Evolutionary conservation across 2,797 vertebrate species (phyloP).

Genomic region (Rhynchonycteris naso): DNA sequence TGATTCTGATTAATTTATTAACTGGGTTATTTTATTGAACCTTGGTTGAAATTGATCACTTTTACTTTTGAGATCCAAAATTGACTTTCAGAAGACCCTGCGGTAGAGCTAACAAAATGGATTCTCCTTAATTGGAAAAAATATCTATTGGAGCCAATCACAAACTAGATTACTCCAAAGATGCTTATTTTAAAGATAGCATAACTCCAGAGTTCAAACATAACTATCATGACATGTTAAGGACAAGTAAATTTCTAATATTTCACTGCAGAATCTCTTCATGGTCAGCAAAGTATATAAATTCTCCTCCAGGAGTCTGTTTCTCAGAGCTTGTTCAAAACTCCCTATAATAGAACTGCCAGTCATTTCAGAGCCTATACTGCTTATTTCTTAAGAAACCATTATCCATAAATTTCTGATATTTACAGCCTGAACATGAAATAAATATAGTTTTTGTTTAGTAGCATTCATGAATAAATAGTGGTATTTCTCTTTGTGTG

Average conservation of each 20-base stretch:
- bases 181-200: constrained; percentile 2
- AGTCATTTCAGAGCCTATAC: constrained; percentile 59
- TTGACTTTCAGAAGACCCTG: not conserved
- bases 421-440: constrained; percentile 64
- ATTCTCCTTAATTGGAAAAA: constrained; percentile 76
- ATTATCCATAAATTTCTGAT: constrained; percentile 70
- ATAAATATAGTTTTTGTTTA: constrained; percentile 63
- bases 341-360: constrained; percentile 65
- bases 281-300: constrained; percentile 62
- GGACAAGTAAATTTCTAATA: constrained; percentile 36
- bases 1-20: constrained; percentile 52
- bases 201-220: constrained; percentile 22
- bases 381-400: constrained; percentile 70
- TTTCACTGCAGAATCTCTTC: constrained; percentile 29
- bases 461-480: constrained; percentile 67
- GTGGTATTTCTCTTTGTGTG: constrained; percentile 68
- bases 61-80: constrained; percentile 68
- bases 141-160: not conserved
- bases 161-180: constrained; percentile 50
- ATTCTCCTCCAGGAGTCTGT: constrained; percentile 60
- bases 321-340: constrained; percentile 67
- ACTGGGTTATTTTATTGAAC: constrained; percentile 62
- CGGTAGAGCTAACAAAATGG: constrained; percentile 50
- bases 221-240: not conserved
- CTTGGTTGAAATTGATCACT: constrained; percentile 52